Evolutionary conservation across 1,140 invertebrate species (phyloP), one percentile per base, ranked within the genome.

Genomic region (Aphidius ervi): DNA sequence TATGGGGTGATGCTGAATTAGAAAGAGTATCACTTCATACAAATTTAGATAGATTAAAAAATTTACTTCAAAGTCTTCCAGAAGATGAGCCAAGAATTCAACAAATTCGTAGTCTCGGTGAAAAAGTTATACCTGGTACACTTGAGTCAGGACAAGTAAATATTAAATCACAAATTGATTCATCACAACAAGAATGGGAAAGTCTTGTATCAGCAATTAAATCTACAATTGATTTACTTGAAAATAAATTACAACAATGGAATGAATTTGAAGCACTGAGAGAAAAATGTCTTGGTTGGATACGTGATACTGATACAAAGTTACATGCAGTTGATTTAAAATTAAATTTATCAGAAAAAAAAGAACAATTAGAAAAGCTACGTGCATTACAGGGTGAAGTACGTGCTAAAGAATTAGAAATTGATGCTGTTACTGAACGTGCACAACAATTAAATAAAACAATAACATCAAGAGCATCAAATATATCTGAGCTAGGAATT

Each of bases 81-180:
- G 94, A 97, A 74, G 94, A 97, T 71, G 90, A 94, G 69, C 86
- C 86, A 4, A 85, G 92, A 58, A 86, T 97, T 7, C 84, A 88
- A 64, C 87, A 88, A 69, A 91, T 96, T 46, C 83, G 91, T 50
- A 80, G 79, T 31, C 74, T 96, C 6, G 92, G 93, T 4, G 90
- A 95, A 71, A 94, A 93, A 77, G 94, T 98, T 0, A 85, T 97
- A 56, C 91, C 92, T 4, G 91, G 91, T 46, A 97, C 95, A 0
- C 81, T 92, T 46, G 88, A 90, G 66, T 85, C 84, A 52, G 94
- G 94, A 9, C 93, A 96, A 79, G 82, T 88, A 0, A 91, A 92
- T 68, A 91, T 97, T 37, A 83, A 89, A 58, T 87, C 88, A 2
- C 91, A 94, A 79, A 90, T 94, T 16, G 92, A 94, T 72, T 86